Evolutionary conservation across 1,140 invertebrate species (phyloP), one percentile per base, ranked within the genome.

Genomic region (Contarinia nasturtii): DNA sequence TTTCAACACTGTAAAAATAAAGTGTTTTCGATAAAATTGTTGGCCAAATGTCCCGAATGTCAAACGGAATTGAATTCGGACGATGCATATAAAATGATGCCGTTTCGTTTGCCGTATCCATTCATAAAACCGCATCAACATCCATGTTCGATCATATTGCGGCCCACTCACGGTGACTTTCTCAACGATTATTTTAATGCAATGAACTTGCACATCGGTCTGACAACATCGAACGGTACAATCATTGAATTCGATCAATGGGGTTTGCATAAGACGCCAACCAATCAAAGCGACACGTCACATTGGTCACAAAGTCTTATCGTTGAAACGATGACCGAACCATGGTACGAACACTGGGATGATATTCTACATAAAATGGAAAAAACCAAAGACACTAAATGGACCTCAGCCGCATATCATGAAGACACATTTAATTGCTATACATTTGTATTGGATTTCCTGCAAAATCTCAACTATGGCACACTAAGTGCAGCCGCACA

Each of bases 1-100:
- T 82, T 82, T 66, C 77, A 84, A 66, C 83, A 87, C 68, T 86
- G 82, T 66, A 73, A 73, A 41, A 70, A 74, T 46, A 82, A 83
- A 72, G 73, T 85, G 49, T 83, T 85, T 68, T 82, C 78, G 61
- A 81, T 83, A 54, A 63, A 68, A 48, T 68, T 86, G 51, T 80
- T 81, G 8, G 70, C 76, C 57, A 59, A 63, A 52, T 87, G 83
- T 58, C 77, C 79, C 49, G 70, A 77, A 49, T 87, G 82, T 64
- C 64, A 71, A 52, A 67, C 65, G 44, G 69, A 73, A 62, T 64
- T 84, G 41, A 54, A 49, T 33, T 43, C 22, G 14, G 14, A 62
- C 54, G 68, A 72, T 43, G 69, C 74, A 50, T 73, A 77, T 53
- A 68, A 70, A 48, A 64, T 82, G 14, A 67, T 82, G 51, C 83